Percentiles rank a stretch among this genome's conserved stretches.
Conservation (phyloP, 1,140 invertebrate species). For the Bacillus rossius region DNA sequence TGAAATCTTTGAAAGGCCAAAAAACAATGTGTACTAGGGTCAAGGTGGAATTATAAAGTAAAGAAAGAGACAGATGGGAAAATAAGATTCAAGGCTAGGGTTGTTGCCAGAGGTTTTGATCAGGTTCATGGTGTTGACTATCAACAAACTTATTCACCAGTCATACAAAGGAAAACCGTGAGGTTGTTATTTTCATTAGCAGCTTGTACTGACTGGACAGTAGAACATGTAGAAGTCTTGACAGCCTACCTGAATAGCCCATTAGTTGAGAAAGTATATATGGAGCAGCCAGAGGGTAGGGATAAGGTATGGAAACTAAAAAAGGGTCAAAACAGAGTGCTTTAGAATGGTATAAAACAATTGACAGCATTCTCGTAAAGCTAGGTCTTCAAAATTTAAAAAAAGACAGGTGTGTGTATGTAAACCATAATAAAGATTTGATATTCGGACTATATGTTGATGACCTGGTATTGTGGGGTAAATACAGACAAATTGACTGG, state of each 20-base stretch:
- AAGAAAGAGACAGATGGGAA: conserved; percentile 31
- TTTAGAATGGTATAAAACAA: background rate
- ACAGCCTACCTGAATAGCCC: conserved; percentile 40
- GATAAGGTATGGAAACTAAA: conserved; percentile 19
- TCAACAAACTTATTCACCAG: conserved; percentile 35
- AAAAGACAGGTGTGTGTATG: too few species aligned
- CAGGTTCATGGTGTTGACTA: conserved; percentile 36
- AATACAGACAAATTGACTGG: too few species aligned
- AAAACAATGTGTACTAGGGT: too few species aligned
- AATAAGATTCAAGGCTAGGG: conserved; percentile 37
- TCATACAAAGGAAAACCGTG: conserved; percentile 33
- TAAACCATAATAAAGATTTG: too few species aligned
- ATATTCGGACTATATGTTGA: too few species aligned
- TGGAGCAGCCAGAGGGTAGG: conserved; percentile 33
- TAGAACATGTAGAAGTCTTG: conserved; percentile 36
- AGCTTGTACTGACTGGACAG: conserved; percentile 29
- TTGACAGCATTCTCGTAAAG: too few species aligned
- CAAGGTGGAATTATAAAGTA: conserved; percentile 30
- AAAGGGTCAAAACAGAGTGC: conserved; percentile 15
- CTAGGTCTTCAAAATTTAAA: too few species aligned
- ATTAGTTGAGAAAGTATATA: conserved; percentile 39
- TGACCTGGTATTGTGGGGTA: too few species aligned
- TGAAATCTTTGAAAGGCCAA: too few species aligned
- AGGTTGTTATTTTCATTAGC: conserved; percentile 36
- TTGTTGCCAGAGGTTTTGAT: conserved; percentile 42